Evolutionary conservation across 2,888 invertebrate genomes (phyloP).

Genomic region (Tenthredo livida): DNA sequence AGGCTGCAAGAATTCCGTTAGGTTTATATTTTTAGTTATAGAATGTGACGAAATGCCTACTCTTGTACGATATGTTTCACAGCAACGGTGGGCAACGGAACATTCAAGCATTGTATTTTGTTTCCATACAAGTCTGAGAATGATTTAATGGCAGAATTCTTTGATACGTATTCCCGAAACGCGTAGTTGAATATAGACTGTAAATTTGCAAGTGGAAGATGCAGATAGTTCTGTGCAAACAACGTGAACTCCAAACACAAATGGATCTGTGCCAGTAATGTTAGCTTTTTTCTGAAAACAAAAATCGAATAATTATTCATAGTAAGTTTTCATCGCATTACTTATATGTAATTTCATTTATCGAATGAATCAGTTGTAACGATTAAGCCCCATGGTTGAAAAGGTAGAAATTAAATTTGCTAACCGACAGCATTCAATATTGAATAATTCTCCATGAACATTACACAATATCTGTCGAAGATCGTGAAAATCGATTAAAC

Average conservation of each 20-base stretch:
- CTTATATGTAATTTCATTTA: too few species aligned
- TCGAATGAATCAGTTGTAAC: background rate
- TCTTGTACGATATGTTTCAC: constrained; percentile 61
- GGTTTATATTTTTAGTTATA: background rate
- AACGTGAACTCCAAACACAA: constrained; percentile 70
- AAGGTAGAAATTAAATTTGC: constrained; percentile 15
- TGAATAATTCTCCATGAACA: constrained; percentile 63
- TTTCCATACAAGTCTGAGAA: constrained; percentile 60
- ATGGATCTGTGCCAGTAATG: constrained; percentile 68
- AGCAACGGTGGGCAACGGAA: constrained; percentile 60
- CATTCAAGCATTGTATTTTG: constrained; percentile 54
- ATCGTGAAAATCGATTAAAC: constrained; percentile 63
- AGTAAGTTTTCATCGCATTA: too few species aligned
- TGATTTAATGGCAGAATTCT: constrained; percentile 63
- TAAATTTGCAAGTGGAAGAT: constrained; percentile 64
- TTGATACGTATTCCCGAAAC: constrained; percentile 64
- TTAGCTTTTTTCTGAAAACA: constrained; percentile 65
- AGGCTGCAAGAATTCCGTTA: too few species aligned
- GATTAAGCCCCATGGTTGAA: background rate
- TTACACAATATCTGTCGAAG: constrained; percentile 63
- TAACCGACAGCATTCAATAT: constrained; percentile 55
- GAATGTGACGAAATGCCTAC: constrained; percentile 60
- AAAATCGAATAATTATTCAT: background rate
- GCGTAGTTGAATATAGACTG: constrained; percentile 64
- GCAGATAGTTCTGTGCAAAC: constrained; percentile 67